These are phyloP conservation scores for Pristionchus arcanus DNA, from an alignment of 2,888 invertebrate genomes.

Conservation along the genomic window DNA sequence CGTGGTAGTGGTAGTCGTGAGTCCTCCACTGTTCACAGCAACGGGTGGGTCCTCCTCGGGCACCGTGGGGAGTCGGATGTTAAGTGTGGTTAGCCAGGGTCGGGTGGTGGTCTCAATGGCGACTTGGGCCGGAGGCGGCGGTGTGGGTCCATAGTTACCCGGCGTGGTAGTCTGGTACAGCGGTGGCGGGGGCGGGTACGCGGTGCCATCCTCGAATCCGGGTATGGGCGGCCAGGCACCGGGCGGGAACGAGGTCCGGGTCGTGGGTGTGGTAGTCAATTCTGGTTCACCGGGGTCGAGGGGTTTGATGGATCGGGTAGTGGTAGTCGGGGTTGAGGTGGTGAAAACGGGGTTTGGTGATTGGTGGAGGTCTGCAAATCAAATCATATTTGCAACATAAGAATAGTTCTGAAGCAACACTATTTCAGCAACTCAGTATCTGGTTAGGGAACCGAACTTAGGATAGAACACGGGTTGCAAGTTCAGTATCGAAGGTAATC, in stretches of 20 bases:
- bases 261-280: neutral
- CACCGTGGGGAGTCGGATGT: neutral
- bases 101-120: neutral
- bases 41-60: slow-evolving; percentile 1
- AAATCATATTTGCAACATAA: neutral
- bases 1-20: slow-evolving; percentile 12
- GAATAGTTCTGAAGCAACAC: no score
- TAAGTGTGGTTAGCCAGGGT: slow-evolving; percentile 28
- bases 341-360: neutral
- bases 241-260: slow-evolving; percentile 39
- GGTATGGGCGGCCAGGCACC: slow-evolving; percentile 30
- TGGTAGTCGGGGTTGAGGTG: neutral
- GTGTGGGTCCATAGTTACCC: neutral
- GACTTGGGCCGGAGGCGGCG: neutral
- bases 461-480: neutral
- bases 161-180: neutral
- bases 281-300: neutral
- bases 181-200: neutral
- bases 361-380: slow-evolving; percentile 28
- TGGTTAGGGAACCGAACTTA: neutral
- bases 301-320: neutral
- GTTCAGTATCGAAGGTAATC: no score
- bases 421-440: neutral
- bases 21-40: neutral
- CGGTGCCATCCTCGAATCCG: slow-evolving; percentile 19